Percentiles rank a stretch among this genome's conserved stretches.
These are phyloP conservation scores for Dicyrtomina minuta DNA, from an alignment of 2,888 invertebrate species.

Conservation along the genomic window DNA sequence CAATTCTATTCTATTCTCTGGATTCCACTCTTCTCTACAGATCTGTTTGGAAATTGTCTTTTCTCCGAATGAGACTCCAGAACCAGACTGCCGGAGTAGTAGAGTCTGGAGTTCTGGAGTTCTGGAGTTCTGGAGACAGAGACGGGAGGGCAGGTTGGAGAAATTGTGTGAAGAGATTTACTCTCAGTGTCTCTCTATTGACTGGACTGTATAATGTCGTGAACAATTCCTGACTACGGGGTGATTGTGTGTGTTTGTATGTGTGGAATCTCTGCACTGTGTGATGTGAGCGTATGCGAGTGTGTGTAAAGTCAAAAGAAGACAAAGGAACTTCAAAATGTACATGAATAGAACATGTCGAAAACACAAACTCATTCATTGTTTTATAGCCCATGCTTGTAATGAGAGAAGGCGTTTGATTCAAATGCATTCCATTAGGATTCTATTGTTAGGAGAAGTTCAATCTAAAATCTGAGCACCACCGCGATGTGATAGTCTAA, in stretches of 20 bases:
- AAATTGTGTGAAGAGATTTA: background rate
- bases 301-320: slow-evolving; percentile 5
- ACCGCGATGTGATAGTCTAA: background rate
- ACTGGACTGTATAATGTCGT: slow-evolving; percentile 2
- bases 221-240: background rate
- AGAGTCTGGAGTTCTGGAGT: no score
- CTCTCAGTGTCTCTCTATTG: background rate
- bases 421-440: slow-evolving; percentile 35
- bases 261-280: background rate
- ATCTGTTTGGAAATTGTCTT: slow-evolving; percentile 5
- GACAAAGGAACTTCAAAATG: slow-evolving; percentile 31
- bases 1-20: no score
- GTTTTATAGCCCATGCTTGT: slow-evolving; percentile 30
- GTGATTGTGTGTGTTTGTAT: background rate
- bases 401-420: slow-evolving; percentile 34
- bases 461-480: slow-evolving; percentile 26
- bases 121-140: no score
- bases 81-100: no score
- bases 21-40: no score
- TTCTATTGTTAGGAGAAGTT: slow-evolving; percentile 32
- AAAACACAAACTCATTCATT: slow-evolving; percentile 35
- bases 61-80: background rate
- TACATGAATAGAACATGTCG: slow-evolving; percentile 35
- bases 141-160: no score
- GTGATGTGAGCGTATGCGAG: slow-evolving; percentile 11